Conservation (phyloP, 2,113 vertebrate genomes). For the Ursus arctos region DNA sequence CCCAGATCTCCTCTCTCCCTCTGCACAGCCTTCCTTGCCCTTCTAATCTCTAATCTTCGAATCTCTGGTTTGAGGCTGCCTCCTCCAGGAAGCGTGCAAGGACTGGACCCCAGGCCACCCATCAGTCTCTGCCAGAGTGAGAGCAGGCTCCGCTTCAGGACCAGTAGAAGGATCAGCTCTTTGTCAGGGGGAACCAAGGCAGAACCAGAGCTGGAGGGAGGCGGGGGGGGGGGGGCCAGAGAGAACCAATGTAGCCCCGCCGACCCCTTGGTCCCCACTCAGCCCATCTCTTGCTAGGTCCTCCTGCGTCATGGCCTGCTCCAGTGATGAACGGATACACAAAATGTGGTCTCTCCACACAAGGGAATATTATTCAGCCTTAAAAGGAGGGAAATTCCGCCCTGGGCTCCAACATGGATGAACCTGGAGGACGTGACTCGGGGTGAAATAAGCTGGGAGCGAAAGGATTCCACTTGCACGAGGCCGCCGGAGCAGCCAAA, state of each 20-base stretch:
- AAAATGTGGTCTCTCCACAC: neutral
- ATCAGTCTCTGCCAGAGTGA: neutral
- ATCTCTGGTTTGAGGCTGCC: neutral
- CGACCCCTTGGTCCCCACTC: too few relatives aligned
- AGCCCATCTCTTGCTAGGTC: neutral
- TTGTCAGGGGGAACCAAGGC: neutral
- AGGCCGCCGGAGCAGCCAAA: neutral
- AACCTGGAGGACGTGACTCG: neutral
- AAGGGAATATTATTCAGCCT: neutral
- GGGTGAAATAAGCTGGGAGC: neutral
- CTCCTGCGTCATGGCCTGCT: neutral
- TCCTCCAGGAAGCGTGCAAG: slow-evolving; percentile 36
- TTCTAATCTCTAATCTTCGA: neutral
- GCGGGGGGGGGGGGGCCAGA: neutral
- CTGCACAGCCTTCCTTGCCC: neutral
- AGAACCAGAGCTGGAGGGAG: neutral
- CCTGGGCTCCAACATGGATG: too few relatives aligned
- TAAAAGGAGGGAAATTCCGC: neutral
- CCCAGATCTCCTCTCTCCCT: neutral
- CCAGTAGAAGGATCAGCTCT: neutral
- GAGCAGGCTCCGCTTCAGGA: neutral
- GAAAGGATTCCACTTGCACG: too few relatives aligned
- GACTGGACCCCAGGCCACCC: neutral
- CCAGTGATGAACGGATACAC: neutral
- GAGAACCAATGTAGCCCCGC: neutral